Percentiles rank a stretch among this genome's conserved stretches.
These are phyloP conservation scores for Acanthopleura granulata DNA, from an alignment of 2,888 invertebrate genomes.

Conservation along the genomic window DNA sequence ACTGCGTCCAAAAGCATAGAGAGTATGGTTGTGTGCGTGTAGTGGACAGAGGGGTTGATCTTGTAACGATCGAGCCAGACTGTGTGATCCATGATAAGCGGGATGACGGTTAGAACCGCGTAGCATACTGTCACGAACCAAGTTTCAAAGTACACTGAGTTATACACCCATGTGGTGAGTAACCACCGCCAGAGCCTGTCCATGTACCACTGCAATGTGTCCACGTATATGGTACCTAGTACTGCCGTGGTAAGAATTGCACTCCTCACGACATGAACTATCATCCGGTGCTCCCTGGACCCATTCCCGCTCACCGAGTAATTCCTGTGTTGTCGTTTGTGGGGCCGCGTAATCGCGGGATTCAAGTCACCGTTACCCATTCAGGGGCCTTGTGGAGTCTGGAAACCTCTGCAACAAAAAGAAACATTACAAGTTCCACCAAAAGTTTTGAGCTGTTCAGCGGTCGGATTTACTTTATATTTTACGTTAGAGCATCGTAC, in stretches of 20 bases:
- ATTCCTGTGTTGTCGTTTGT: not conserved
- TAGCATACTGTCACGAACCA: constrained; percentile 50
- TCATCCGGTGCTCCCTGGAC: not conserved
- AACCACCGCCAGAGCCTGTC: constrained; percentile 39
- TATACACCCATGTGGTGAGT: constrained; percentile 39
- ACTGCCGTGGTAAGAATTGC: not conserved
- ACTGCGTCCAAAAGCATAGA: constrained; percentile 38
- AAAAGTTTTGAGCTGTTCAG: too few relatives aligned
- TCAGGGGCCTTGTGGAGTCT: too few relatives aligned
- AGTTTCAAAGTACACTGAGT: constrained; percentile 61
- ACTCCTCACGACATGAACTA: not conserved
- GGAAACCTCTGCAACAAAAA: too few relatives aligned
- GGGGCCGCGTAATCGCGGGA: too few relatives aligned
- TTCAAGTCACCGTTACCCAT: too few relatives aligned
- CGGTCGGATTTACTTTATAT: too few relatives aligned
- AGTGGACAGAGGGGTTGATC: constrained; percentile 42
- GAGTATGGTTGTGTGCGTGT: constrained; percentile 32
- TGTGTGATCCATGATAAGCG: constrained; percentile 40
- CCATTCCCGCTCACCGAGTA: not conserved
- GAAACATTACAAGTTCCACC: too few relatives aligned
- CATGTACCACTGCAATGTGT: constrained; percentile 27
- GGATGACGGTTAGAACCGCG: constrained; percentile 42
- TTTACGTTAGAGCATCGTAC: too few relatives aligned
- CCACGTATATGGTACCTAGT: not conserved
- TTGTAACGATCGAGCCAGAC: constrained; percentile 50